Evolutionary conservation across 2,888 invertebrate genomes (phyloP).

Genomic region (Metallyticus violacea): DNA sequence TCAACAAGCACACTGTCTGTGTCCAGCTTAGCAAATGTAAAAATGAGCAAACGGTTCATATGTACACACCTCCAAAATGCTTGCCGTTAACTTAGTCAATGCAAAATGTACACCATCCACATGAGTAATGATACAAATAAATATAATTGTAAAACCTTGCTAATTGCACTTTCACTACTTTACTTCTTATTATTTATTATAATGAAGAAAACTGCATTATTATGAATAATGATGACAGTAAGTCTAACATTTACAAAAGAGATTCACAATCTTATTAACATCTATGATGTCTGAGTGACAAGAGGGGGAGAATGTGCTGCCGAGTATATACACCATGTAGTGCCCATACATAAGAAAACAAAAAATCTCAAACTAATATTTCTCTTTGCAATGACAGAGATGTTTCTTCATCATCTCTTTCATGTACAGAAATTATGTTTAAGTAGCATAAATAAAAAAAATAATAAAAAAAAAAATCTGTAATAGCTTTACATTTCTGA

Average conservation of each 20-base stretch:
- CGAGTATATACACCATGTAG: too few relatives aligned
- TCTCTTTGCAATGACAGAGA: not conserved
- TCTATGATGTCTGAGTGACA: too few relatives aligned
- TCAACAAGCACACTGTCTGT: not conserved
- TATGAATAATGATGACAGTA: not conserved
- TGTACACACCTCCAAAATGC: constrained; percentile 1
- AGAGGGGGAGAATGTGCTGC: not conserved
- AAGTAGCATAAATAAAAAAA: too few relatives aligned
- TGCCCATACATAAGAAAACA: not conserved
- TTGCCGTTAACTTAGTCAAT: not conserved
- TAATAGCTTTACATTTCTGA: too few relatives aligned
- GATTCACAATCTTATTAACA: not conserved
- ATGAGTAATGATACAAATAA: not conserved
- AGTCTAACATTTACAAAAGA: not conserved
- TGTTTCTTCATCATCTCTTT: not conserved
- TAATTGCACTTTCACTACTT: constrained; percentile 16
- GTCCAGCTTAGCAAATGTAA: constrained; percentile 4
- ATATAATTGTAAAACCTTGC: not conserved
- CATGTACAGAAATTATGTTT: too few relatives aligned
- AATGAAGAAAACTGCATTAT: not conserved
- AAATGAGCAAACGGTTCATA: constrained; percentile 5
- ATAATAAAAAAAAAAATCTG: too few relatives aligned
- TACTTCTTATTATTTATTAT: not conserved
- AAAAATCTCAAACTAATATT: not conserved
- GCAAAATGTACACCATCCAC: not conserved